Conservation (phyloP, 2,113 vertebrate species). For the Syngnathus typhle region DNA sequence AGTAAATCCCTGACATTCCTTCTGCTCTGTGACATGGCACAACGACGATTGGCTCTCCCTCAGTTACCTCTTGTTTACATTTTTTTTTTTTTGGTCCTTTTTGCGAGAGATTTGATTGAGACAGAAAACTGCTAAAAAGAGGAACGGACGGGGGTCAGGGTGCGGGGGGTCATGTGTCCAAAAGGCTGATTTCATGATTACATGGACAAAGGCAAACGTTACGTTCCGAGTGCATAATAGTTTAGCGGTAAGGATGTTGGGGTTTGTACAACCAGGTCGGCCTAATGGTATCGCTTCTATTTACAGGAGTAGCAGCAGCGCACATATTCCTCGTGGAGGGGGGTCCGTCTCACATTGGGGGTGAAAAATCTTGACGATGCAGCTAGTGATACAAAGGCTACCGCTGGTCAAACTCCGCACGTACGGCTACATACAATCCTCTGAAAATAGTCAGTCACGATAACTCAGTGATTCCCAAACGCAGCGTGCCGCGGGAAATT, state of each 20-base stretch:
- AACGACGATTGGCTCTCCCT: conserved; percentile 54
- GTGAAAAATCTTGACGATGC: conserved; percentile 21
- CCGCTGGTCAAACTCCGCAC: conserved; percentile 21
- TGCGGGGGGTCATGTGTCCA: neutral
- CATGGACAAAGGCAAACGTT: conserved; percentile 51
- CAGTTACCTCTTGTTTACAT: conserved; percentile 46
- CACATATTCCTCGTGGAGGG: conserved; percentile 29
- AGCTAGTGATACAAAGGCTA: conserved; percentile 20
- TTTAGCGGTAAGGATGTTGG: conserved; percentile 43
- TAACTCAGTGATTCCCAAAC: neutral
- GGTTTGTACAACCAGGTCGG: conserved; percentile 39
- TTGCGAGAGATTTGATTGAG: conserved; percentile 37
- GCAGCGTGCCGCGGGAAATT: neutral
- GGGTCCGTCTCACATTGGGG: conserved; percentile 18
- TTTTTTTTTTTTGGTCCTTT: conserved; percentile 65
- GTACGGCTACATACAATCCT: conserved; percentile 54
- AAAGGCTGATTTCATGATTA: conserved; percentile 30
- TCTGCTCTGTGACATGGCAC: conserved; percentile 72
- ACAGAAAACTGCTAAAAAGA: conserved; percentile 35
- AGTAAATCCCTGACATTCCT: conserved; percentile 78
- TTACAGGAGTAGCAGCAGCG: conserved; percentile 63
- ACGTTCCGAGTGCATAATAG: conserved; percentile 57
- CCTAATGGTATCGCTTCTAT: conserved; percentile 31
- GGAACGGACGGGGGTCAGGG: conserved; percentile 3
- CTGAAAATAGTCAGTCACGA: conserved; percentile 10